These are phyloP conservation scores for Isoperla grammatica DNA, from an alignment of 2,888 invertebrate species.

Conservation along the genomic window DNA sequence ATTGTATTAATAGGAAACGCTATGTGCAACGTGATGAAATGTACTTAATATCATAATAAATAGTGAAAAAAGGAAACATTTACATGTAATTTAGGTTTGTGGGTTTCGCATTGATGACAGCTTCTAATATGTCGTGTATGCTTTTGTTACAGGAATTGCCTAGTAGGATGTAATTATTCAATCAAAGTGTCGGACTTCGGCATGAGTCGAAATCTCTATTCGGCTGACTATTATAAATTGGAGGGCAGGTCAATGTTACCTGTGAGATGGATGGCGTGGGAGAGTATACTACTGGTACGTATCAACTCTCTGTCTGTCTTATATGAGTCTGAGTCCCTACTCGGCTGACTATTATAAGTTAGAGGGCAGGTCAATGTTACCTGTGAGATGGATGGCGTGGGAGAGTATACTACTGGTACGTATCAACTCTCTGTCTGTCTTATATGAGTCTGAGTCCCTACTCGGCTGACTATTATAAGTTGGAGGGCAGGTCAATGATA, in stretches of 20 bases:
- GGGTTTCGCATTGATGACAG: no score
- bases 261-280: conserved; percentile 86
- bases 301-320: no score
- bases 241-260: conserved; percentile 60
- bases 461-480: conserved; percentile 70
- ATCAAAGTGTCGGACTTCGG: conserved; percentile 74
- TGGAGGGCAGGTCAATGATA: conserved; percentile 56
- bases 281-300: conserved; percentile 68
- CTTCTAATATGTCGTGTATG: neutral
- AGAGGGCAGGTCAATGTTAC: conserved; percentile 56
- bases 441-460: conserved; percentile 65
- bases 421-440: no score
- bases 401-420: conserved; percentile 71
- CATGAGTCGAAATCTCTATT: conserved; percentile 62
- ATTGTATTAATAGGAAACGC: no score
- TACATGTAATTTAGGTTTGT: no score
- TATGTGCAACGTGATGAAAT: no score
- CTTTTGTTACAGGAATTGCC: conserved; percentile 61
- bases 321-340: conserved; percentile 64
- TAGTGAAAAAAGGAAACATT: no score
- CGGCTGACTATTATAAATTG: conserved; percentile 71
- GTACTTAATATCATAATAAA: no score
- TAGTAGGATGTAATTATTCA: conserved; percentile 66
- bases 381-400: conserved; percentile 86
- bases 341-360: conserved; percentile 72